A percentile compares a stretch with the other conserved stretches of the same genome.
These are phyloP conservation scores for Sussaba pulchella DNA, from an alignment of 2,888 invertebrate species.

Conservation along the genomic window DNA sequence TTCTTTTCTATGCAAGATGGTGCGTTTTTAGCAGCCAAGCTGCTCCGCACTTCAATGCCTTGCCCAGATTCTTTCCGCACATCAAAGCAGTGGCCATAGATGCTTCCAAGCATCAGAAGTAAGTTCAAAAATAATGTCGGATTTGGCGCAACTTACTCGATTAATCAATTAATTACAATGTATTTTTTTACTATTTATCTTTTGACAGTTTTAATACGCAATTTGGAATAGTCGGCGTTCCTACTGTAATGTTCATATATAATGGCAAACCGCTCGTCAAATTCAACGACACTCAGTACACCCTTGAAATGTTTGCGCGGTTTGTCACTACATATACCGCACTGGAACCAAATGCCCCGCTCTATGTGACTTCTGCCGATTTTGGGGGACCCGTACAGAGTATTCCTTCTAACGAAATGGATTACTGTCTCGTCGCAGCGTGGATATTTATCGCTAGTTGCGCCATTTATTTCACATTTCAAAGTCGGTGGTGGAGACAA, in stretches of 20 bases:
- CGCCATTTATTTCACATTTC: constrained; percentile 90
- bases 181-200: constrained; percentile 8
- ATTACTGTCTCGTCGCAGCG: constrained; percentile 92
- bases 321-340: constrained; percentile 93
- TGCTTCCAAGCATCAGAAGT: constrained; percentile 91
- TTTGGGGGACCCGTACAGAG: constrained; percentile 93
- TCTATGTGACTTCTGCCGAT: constrained; percentile 90
- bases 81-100: constrained; percentile 96
- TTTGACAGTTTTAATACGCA: constrained; percentile 91
- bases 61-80: constrained; percentile 94
- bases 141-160: background rate
- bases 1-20: constrained; percentile 95
- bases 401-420: constrained; percentile 90
- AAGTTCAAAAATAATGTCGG: constrained; percentile 62
- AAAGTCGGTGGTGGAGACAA: constrained; percentile 91
- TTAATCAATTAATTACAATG: background rate
- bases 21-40: constrained; percentile 96
- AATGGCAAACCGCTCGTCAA: constrained; percentile 94
- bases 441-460: constrained; percentile 94
- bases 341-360: constrained; percentile 87
- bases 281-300: constrained; percentile 93
- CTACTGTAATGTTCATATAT: constrained; percentile 95
- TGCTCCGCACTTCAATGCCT: constrained; percentile 95
- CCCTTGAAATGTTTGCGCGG: constrained; percentile 91
- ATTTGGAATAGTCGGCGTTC: constrained; percentile 96